Conservation (phyloP, 2,797 vertebrate genomes). For the Synaphobranchus kaupii region DNA sequence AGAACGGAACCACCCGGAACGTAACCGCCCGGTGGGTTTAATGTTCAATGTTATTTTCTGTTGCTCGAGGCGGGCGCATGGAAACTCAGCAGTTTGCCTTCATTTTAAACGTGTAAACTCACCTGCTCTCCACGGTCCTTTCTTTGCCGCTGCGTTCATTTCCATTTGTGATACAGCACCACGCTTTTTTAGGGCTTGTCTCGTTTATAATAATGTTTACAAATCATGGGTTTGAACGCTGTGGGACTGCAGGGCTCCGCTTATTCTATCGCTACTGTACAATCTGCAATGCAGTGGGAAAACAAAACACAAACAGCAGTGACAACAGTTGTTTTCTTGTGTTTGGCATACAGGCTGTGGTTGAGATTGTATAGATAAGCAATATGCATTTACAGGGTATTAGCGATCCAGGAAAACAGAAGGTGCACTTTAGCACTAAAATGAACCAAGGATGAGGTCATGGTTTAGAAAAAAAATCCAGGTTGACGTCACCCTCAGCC, state of each 20-base stretch:
- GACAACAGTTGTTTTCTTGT: constrained; percentile 23
- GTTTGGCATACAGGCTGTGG: constrained; percentile 20
- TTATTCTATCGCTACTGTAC: constrained; percentile 15
- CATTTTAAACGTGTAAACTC: constrained; percentile 41
- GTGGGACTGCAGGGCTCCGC: constrained; percentile 31
- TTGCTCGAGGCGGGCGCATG: constrained; percentile 1
- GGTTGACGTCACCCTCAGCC: constrained; percentile 89
- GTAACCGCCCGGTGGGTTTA: background rate
- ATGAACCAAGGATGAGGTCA: constrained; percentile 88
- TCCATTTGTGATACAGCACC: constrained; percentile 59
- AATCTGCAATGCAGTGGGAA: constrained; percentile 7
- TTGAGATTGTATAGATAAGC: constrained; percentile 46
- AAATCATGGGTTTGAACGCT: constrained; percentile 50
- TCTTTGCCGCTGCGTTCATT: constrained; percentile 48
- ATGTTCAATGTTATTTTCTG: background rate
- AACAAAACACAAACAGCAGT: constrained; percentile 26
- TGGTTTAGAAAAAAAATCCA: constrained; percentile 68
- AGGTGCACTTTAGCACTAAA: constrained; percentile 80
- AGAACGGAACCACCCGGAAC: background rate
- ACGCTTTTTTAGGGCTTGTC: constrained; percentile 53
- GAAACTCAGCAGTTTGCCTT: background rate
- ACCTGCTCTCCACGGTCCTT: constrained; percentile 60
- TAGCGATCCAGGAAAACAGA: constrained; percentile 55
- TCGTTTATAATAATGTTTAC: constrained; percentile 62
- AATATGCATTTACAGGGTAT: constrained; percentile 42